Evolutionary conservation across 2,888 invertebrate genomes (phyloP).

Genomic region (Leptothorax acervorum): DNA sequence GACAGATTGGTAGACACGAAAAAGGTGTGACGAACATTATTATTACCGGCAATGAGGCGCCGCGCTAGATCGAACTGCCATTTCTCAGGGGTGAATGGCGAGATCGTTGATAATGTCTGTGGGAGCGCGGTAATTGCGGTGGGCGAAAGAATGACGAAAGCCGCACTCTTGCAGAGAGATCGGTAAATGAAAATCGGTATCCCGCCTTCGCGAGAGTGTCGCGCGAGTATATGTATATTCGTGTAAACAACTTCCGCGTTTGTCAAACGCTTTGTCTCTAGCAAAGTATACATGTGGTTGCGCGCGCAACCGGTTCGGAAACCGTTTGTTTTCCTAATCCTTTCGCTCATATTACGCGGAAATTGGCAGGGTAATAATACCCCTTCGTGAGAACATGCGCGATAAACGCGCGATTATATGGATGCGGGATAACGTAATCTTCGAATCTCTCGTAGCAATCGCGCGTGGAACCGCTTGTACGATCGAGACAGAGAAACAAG

Average conservation of each 20-base stretch:
- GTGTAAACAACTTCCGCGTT: slow-evolving; percentile 4
- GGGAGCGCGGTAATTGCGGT: slow-evolving; percentile 39
- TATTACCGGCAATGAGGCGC: not conserved
- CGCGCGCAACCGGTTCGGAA: slow-evolving; percentile 34
- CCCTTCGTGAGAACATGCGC: slow-evolving; percentile 15
- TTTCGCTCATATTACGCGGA: not conserved
- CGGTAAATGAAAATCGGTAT: slow-evolving; percentile 11
- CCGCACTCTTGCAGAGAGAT: not conserved
- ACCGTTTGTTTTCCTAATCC: slow-evolving; percentile 38
- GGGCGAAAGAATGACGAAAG: slow-evolving; percentile 29
- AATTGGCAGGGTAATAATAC: slow-evolving; percentile 6
- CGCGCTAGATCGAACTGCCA: not conserved
- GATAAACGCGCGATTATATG: slow-evolving; percentile 28
- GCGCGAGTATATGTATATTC: not conserved
- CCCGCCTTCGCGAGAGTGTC: not conserved
- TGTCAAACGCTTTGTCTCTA: slow-evolving; percentile 20
- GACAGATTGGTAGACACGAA: slow-evolving; percentile 23
- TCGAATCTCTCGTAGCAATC: not conserved
- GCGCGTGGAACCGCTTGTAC: not conserved
- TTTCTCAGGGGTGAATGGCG: slow-evolving; percentile 14
- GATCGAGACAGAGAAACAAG: slow-evolving; percentile 39
- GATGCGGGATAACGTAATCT: not conserved
- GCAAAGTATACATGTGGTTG: not conserved
- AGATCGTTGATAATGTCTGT: slow-evolving; percentile 42
- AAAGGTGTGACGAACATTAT: slow-evolving; percentile 31